Conservation (phyloP, 2,113 vertebrate genomes). For the Pleuronectes platessa region DNA sequence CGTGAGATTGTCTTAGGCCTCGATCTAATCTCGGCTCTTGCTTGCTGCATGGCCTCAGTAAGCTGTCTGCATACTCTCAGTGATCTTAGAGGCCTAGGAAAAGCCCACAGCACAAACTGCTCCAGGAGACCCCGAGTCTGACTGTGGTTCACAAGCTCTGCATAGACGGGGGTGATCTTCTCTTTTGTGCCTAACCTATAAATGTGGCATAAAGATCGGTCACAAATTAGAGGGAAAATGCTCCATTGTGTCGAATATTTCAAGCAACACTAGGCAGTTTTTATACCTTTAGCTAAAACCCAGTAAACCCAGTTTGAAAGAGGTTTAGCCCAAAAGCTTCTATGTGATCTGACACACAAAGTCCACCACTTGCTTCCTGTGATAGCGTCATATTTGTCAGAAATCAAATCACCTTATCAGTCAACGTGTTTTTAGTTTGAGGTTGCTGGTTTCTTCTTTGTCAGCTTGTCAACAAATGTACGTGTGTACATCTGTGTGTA, state of each 20-base stretch:
- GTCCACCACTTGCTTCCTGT: too few species aligned
- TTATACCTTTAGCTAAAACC: too few species aligned
- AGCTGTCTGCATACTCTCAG: constrained; percentile 49
- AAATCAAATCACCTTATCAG: too few species aligned
- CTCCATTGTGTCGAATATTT: neutral
- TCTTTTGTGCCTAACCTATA: neutral
- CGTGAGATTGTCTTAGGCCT: constrained; percentile 43
- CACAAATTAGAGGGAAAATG: neutral
- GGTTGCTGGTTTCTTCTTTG: too few species aligned
- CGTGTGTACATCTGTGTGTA: too few species aligned
- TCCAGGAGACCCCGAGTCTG: neutral
- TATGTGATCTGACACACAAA: too few species aligned
- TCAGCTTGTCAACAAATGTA: too few species aligned
- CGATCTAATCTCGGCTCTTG: constrained; percentile 44
- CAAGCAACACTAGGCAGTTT: neutral
- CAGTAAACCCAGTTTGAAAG: too few species aligned
- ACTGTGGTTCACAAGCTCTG: constrained; percentile 12
- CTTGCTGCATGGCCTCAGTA: constrained; percentile 32
- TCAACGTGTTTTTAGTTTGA: too few species aligned
- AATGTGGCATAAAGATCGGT: neutral
- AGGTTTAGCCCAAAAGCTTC: too few species aligned
- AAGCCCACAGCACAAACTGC: constrained; percentile 26
- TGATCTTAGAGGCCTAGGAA: constrained; percentile 27
- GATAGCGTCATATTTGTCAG: too few species aligned
- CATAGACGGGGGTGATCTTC: neutral